These are phyloP conservation scores for Halcyon badia DNA, from an alignment of 2,797 vertebrate genomes.

Conservation along the genomic window DNA sequence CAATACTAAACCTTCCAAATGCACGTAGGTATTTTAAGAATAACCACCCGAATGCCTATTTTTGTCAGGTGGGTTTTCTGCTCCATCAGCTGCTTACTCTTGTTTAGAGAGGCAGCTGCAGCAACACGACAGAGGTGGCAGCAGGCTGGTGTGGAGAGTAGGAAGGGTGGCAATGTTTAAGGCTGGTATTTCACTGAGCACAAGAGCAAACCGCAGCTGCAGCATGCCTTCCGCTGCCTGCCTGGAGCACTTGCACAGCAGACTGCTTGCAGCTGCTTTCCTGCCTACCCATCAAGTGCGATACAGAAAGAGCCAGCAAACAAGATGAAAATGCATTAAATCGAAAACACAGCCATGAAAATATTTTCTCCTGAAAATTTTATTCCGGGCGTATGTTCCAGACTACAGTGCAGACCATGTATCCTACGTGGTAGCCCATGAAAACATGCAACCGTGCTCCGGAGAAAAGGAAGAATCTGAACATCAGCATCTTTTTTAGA, in stretches of 20 bases:
- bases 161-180: not conserved
- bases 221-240: conserved; percentile 45
- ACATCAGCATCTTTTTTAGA: not conserved
- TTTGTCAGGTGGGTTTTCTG: not conserved
- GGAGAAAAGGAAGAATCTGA: not conserved
- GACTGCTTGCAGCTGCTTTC: conserved; percentile 28
- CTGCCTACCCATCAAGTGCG: not conserved
- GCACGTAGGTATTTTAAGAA: not conserved
- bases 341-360: not conserved
- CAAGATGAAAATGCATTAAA: not conserved
- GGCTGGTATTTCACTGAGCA: not conserved
- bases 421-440: not conserved
- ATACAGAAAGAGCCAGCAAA: not conserved
- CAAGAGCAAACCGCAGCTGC: conserved; percentile 52
- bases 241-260: not conserved
- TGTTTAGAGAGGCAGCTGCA: not conserved
- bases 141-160: not conserved
- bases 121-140: not conserved
- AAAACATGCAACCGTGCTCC: rapidly evolving
- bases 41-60: not conserved
- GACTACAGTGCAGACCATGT: not conserved
- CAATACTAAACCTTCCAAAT: not conserved
- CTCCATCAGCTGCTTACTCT: not conserved
- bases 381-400: not conserved
- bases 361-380: not conserved